Percentiles rank a stretch among this genome's conserved stretches.
These are phyloP conservation scores for Prenolepis imparis DNA, from an alignment of 2,888 invertebrate species.

Conservation along the genomic window DNA sequence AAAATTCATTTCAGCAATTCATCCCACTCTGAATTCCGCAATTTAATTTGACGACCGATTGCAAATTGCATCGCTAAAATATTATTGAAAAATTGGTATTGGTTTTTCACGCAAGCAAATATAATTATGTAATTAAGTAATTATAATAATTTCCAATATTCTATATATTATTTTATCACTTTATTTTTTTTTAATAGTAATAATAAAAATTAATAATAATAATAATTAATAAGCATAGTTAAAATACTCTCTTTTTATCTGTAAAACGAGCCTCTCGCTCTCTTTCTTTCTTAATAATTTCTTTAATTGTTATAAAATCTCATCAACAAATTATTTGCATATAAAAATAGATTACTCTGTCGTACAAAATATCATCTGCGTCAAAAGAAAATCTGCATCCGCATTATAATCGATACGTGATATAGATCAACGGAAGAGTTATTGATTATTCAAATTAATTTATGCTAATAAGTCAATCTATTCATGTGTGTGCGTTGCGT, in stretches of 20 bases:
- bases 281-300: neutral
- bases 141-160: neutral
- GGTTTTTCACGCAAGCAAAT: neutral
- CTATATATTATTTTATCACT: neutral
- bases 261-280: neutral
- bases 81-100: conserved; percentile 6
- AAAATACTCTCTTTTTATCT: neutral
- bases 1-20: conserved; percentile 26
- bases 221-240: neutral
- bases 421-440: neutral
- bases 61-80: conserved; percentile 10
- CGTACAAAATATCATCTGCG: neutral
- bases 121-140: neutral
- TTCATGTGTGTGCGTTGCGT: neutral
- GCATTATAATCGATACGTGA: neutral
- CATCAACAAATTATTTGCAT: neutral
- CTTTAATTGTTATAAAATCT: neutral
- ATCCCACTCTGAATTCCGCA: neutral
- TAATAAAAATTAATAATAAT: neutral
- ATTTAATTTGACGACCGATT: conserved; percentile 5
- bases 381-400: neutral
- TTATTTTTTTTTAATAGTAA: neutral
- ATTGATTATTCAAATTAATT: neutral
- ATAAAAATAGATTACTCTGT: conserved; percentile 11
- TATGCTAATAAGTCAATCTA: neutral